Conservation (phyloP, 2,888 invertebrate genomes). For the Seira musarum region DNA sequence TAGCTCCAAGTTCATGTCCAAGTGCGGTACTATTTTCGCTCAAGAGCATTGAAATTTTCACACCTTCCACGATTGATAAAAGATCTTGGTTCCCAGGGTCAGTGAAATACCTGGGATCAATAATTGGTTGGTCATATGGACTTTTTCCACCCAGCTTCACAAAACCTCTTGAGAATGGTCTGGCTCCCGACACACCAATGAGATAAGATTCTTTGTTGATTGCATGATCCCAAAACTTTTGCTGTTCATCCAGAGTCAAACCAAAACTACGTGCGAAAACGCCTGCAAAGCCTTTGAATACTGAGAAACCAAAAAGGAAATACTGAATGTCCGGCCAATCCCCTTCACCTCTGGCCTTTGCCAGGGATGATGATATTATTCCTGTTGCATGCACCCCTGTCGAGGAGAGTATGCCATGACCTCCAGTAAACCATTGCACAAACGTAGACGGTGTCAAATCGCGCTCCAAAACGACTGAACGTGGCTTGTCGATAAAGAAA, state of each 20-base stretch:
- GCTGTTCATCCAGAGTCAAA: slow-evolving; percentile 42
- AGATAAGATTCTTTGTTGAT: slow-evolving; percentile 52
- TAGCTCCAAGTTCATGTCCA: neutral
- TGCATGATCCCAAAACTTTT: slow-evolving; percentile 46
- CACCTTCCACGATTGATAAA: neutral
- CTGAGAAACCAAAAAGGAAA: slow-evolving; percentile 17
- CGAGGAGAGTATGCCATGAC: slow-evolving; percentile 54
- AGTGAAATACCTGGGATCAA: slow-evolving; percentile 43
- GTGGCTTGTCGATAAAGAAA: slow-evolving; percentile 45
- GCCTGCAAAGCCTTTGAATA: neutral
- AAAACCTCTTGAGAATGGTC: slow-evolving; percentile 51
- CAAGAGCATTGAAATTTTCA: neutral
- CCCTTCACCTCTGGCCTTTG: slow-evolving; percentile 57
- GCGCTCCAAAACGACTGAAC: slow-evolving; percentile 45
- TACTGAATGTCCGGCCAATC: slow-evolving; percentile 59
- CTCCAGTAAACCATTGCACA: slow-evolving; percentile 36
- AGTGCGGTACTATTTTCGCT: neutral
- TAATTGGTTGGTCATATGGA: slow-evolving; percentile 40
- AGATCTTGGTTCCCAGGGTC: neutral
- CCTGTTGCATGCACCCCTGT: slow-evolving; percentile 57
- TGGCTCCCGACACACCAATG: slow-evolving; percentile 45
- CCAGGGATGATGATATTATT: slow-evolving; percentile 35
- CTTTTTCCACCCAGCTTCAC: slow-evolving; percentile 40
- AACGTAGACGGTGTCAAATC: slow-evolving; percentile 36
- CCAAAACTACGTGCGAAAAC: slow-evolving; percentile 21